Evolutionary conservation across 2,888 invertebrate species (phyloP).

Genomic region (Acleris cristana): DNA sequence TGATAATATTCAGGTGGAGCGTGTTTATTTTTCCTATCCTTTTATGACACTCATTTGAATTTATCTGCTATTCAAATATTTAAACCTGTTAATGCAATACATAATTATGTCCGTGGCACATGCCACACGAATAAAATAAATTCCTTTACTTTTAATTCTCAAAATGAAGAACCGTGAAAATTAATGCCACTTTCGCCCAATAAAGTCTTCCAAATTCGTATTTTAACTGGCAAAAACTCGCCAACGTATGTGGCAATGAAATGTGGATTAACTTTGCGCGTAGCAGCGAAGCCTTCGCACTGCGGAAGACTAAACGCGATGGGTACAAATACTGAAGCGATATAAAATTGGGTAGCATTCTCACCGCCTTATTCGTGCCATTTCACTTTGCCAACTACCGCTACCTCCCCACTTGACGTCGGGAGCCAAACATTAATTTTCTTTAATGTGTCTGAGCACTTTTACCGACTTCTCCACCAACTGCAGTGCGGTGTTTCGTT

Average conservation of each 20-base stretch:
- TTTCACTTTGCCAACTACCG: constrained; percentile 79
- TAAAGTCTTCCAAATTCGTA: constrained; percentile 53
- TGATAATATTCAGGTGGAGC: no score
- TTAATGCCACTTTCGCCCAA: constrained; percentile 26
- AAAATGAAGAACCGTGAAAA: not conserved
- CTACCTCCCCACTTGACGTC: constrained; percentile 75
- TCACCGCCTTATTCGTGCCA: constrained; percentile 70
- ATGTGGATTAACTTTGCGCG: constrained; percentile 62
- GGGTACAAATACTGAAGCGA: constrained; percentile 66
- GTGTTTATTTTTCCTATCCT: no score
- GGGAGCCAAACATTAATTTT: constrained; percentile 83
- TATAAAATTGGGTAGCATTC: constrained; percentile 72
- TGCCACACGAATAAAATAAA: no score
- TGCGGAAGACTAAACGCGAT: constrained; percentile 63
- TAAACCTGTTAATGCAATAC: no score
- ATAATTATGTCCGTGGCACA: no score
- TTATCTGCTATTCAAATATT: no score
- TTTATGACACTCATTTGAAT: no score
- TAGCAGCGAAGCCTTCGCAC: constrained; percentile 54
- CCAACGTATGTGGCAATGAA: constrained; percentile 59
- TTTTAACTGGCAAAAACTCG: constrained; percentile 41
- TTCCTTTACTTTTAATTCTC: not conserved
- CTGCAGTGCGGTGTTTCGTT: constrained; percentile 83
- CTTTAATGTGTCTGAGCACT: constrained; percentile 83
- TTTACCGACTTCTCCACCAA: constrained; percentile 70